Conservation (phyloP, 2,113 vertebrate species). For the human (Homo sapiens) region DNA sequence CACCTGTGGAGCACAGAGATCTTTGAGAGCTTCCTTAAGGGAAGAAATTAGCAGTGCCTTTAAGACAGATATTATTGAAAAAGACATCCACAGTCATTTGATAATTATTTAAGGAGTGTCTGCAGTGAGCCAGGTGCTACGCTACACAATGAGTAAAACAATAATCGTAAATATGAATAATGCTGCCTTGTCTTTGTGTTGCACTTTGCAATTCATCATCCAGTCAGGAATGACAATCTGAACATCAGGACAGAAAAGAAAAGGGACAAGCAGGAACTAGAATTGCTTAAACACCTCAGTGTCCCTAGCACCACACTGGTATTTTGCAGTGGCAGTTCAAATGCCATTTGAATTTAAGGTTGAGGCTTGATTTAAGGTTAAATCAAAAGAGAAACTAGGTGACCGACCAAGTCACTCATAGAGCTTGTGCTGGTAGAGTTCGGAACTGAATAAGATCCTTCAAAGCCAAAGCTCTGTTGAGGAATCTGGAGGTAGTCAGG, state of each 20-base stretch:
- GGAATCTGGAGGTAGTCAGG: background rate
- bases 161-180: background rate
- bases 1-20: rapidly evolving
- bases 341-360: background rate
- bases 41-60: background rate
- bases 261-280: background rate
- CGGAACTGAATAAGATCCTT: background rate
- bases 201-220: background rate
- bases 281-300: background rate
- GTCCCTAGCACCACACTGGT: background rate
- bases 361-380: background rate
- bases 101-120: background rate
- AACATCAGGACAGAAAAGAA: background rate
- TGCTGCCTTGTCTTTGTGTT: background rate
- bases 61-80: background rate
- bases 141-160: background rate
- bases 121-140: background rate
- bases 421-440: background rate
- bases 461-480: background rate
- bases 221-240: background rate
- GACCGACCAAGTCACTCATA: background rate
- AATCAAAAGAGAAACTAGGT: background rate
- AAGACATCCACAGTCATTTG: background rate
- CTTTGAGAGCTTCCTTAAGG: background rate
- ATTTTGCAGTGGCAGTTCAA: background rate